A percentile compares a stretch with the other conserved stretches of the same genome.
Conservation (phyloP, 2,113 vertebrate genomes). For the Galbula dea region DNA sequence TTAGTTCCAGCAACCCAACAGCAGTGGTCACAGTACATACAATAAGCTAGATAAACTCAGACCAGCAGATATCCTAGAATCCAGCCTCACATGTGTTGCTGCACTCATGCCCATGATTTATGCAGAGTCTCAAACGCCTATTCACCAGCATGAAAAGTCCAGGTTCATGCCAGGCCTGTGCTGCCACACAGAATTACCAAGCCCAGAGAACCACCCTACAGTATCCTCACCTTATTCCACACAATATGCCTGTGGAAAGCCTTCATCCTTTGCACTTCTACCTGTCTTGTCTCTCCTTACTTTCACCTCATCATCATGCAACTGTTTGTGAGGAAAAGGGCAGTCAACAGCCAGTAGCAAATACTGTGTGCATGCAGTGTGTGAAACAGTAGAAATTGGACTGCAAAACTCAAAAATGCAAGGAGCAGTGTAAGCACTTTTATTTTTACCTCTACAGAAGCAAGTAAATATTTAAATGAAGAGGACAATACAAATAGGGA, state of each 20-base stretch:
- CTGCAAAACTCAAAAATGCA: background rate
- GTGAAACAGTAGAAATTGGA: background rate
- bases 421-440: background rate
- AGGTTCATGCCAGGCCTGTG: background rate
- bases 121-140: background rate
- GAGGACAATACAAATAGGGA: background rate
- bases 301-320: background rate
- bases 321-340: background rate
- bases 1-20: background rate
- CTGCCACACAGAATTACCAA: background rate
- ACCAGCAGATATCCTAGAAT: background rate
- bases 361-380: background rate
- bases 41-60: background rate
- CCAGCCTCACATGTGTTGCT: rapidly evolving
- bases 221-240: background rate
- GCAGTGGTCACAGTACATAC: background rate
- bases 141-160: background rate
- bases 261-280: background rate
- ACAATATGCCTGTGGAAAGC: rapidly evolving
- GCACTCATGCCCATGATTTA: too few relatives aligned
- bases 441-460: background rate
- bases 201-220: background rate
- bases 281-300: background rate
- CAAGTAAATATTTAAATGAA: background rate
- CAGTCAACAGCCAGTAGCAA: background rate